Base-by-base conservation (phyloP, 2,797 vertebrate genomes). In the Aratinga solstitialis region DNA sequence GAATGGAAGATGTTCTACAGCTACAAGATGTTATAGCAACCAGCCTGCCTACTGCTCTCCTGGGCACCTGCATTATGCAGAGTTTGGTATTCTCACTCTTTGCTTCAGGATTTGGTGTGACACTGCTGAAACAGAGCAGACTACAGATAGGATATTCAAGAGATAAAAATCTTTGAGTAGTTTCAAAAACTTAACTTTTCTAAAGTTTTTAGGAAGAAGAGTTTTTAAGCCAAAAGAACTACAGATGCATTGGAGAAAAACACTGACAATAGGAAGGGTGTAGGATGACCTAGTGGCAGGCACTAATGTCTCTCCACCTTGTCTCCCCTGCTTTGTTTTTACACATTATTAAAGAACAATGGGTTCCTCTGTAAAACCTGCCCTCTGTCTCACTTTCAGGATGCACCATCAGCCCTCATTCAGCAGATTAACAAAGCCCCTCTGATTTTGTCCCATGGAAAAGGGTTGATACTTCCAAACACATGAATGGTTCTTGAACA, bases 1-100 rank as follows among this genome's bases (percentile, higher is more conserved):
- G 86, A 92, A 96, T 80, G 61, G 94, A 96, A 84, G 91, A 95
- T 87, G 89, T 90, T 95, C 95, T 93, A 91, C 82, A 89, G 56
- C 84, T 93, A 95, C 84, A 95, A 94, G 89, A 89, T 94, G 93
- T 96, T 95, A 94, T 81, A 94, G 93, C 90, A 96, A 94, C 76
- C 76, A 87, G 76, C 43, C 82, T 96, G 79, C 65, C 89, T 94
- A 94, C 94, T 88, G 89, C 94, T 94, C 95, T 96, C 95, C 73
- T 94, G 95, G 93, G 96, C 89, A 94, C 84, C 62, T 85, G 85
- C 62, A 86, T 86, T 90, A 95, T 94, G 93, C 90, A 94, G 76
- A 94, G 91, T 45, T 93, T 88, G 87, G 80, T 95, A 80, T 93
- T 95, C 91, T 92, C 84, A 77, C 56, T 87, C 75, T 91, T 87